Percentiles rank a stretch among this genome's conserved stretches.
Evolutionary conservation across 2,113 vertebrate species (phyloP).

Genomic region (Zapus hudsonius): DNA sequence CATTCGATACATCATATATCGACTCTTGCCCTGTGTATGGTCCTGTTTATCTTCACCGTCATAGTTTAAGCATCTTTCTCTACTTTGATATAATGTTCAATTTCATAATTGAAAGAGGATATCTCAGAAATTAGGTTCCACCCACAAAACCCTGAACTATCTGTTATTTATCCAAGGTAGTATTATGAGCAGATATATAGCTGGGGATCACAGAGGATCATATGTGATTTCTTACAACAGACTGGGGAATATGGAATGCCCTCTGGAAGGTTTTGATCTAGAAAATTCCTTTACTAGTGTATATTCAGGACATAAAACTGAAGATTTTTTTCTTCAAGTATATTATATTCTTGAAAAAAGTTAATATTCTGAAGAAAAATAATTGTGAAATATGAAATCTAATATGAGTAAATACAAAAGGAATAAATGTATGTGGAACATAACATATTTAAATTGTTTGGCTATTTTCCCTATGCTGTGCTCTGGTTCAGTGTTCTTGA

Average conservation of each 20-base stretch:
- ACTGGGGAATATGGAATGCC: neutral
- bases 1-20: neutral
- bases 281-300: neutral
- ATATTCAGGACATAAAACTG: neutral
- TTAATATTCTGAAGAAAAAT: neutral
- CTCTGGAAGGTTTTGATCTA: neutral
- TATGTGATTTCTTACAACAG: neutral
- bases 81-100: neutral
- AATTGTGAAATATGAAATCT: neutral
- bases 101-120: neutral
- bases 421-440: neutral
- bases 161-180: neutral
- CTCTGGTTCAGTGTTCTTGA: neutral
- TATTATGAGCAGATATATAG: neutral
- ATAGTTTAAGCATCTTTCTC: neutral
- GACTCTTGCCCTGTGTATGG: neutral
- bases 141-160: neutral
- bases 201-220: neutral
- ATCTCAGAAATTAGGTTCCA: neutral
- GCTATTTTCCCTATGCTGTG: neutral
- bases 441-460: constrained; percentile 38
- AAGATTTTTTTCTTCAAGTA: neutral
- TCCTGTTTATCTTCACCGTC: neutral
- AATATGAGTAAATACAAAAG: constrained; percentile 25
- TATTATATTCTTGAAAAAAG: neutral